A percentile compares a stretch with the other conserved stretches of the same genome.
These are phyloP conservation scores for Glaucidium brasilianum DNA, from an alignment of 2,113 vertebrate genomes.

Conservation along the genomic window DNA sequence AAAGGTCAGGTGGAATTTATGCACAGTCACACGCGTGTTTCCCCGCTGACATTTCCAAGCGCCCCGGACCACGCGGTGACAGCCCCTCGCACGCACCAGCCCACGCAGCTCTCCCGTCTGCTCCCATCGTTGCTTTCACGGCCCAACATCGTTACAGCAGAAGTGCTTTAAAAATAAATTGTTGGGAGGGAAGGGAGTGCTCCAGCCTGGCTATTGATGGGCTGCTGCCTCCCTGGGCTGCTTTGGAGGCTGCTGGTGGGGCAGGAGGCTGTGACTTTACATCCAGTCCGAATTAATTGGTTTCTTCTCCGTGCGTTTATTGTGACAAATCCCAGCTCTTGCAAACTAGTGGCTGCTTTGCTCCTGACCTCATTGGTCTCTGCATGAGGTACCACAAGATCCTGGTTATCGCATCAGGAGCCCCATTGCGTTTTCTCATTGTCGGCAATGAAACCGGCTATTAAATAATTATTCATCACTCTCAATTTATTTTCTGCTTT, in stretches of 20 bases:
- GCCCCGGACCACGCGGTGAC: rapidly evolving
- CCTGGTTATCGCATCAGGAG: neutral
- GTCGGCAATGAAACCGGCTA: neutral
- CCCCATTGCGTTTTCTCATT: neutral
- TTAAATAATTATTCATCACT: neutral
- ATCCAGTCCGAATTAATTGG: neutral
- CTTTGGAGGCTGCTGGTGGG: neutral
- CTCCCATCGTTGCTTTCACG: rapidly evolving
- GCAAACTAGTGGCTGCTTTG: neutral
- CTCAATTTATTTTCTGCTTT: neutral
- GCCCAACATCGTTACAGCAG: neutral
- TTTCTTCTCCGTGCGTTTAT: neutral
- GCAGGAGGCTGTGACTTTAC: neutral
- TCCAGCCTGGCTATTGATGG: neutral
- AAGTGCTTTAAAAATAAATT: neutral
- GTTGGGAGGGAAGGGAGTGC: neutral
- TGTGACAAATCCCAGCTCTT: neutral
- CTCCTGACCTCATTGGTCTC: neutral
- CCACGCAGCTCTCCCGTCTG: rapidly evolving
- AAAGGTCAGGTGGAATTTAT: neutral
- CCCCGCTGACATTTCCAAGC: rapidly evolving
- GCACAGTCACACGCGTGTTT: neutral
- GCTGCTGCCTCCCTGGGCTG: neutral
- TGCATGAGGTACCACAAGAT: neutral
- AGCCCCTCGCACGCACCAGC: rapidly evolving